Percentiles rank a stretch among this genome's conserved stretches.
phyloP scores from a whole-genome alignment of 2,113 vertebrate species.

The Scytalopus superciliaris region DNA sequence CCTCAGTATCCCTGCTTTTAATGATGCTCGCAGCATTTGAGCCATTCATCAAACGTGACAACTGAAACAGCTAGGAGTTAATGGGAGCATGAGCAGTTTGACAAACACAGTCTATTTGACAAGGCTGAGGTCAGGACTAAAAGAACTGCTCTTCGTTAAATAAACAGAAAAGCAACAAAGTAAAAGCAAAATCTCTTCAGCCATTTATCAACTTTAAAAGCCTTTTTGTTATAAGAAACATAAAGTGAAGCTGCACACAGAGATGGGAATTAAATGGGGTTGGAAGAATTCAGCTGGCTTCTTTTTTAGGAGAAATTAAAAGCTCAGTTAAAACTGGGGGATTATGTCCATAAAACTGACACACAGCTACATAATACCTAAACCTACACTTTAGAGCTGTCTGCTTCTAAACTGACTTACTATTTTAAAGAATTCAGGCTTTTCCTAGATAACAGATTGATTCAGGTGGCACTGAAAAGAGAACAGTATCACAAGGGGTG shows the following conservation, averaged over 20 bases:
- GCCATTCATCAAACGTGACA: slow-evolving; percentile 63
- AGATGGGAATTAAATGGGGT: slow-evolving; percentile 16
- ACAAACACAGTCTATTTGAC: slow-evolving; percentile 68
- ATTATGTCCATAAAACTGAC: slow-evolving; percentile 13
- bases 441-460: not conserved
- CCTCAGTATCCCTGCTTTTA: slow-evolving; percentile 47
- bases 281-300: not conserved
- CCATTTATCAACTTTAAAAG: slow-evolving; percentile 70
- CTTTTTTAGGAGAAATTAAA: slow-evolving; percentile 28
- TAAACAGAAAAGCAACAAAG: slow-evolving; percentile 69
- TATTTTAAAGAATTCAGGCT: not conserved
- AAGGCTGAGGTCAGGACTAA: slow-evolving; percentile 63
- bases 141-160: slow-evolving; percentile 67
- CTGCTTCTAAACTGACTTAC: not conserved
- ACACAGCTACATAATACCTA: not conserved
- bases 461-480: not conserved
- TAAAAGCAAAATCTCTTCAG: slow-evolving; percentile 60
- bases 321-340: slow-evolving; percentile 24
- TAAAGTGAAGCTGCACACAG: slow-evolving; percentile 49
- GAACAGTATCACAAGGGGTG: rapidly evolving
- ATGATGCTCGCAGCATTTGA: slow-evolving; percentile 52
- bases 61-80: slow-evolving; percentile 67
- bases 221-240: slow-evolving; percentile 50
- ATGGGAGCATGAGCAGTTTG: slow-evolving; percentile 68
- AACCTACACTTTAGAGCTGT: not conserved